Evolutionary conservation across 2,113 vertebrate species (phyloP).

Genomic region (Phyllostomus hastatus): DNA sequence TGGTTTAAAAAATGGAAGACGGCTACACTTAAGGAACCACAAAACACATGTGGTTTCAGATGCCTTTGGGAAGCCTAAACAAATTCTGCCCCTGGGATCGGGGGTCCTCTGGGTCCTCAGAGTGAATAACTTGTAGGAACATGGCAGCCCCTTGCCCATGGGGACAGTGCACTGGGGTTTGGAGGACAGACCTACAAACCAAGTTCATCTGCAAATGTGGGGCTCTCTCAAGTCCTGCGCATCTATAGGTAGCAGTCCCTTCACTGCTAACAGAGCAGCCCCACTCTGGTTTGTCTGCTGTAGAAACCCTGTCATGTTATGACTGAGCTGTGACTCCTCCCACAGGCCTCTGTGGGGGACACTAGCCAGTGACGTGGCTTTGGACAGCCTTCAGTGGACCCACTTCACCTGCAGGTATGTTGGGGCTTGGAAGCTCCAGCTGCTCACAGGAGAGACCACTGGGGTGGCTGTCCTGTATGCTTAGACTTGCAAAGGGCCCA

Average conservation of each 20-base stretch:
- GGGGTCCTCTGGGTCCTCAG: not conserved
- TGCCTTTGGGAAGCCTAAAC: not conserved
- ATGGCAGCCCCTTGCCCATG: not conserved
- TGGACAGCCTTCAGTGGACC: not conserved
- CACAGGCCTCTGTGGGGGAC: not conserved
- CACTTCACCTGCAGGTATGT: not conserved
- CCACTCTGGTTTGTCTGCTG: not conserved
- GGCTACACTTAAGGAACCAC: not conserved
- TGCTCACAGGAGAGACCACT: not conserved
- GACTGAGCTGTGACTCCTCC: not conserved
- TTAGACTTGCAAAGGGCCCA: not conserved
- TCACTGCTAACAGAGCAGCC: not conserved
- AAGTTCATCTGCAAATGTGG: not conserved
- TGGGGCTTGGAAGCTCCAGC: not conserved
- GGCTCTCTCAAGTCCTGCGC: not conserved
- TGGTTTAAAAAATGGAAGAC: not conserved
- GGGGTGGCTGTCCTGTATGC: accelerated
- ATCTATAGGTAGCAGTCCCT: not conserved
- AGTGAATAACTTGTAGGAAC: not conserved
- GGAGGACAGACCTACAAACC: not conserved
- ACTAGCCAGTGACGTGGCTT: not conserved
- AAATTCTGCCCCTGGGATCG: not conserved
- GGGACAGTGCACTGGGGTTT: not conserved
- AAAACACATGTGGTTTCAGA: not conserved
- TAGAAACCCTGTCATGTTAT: not conserved